Base-by-base conservation (phyloP, 2,797 vertebrate genomes). In the Ptychadena robeensis region DNA sequence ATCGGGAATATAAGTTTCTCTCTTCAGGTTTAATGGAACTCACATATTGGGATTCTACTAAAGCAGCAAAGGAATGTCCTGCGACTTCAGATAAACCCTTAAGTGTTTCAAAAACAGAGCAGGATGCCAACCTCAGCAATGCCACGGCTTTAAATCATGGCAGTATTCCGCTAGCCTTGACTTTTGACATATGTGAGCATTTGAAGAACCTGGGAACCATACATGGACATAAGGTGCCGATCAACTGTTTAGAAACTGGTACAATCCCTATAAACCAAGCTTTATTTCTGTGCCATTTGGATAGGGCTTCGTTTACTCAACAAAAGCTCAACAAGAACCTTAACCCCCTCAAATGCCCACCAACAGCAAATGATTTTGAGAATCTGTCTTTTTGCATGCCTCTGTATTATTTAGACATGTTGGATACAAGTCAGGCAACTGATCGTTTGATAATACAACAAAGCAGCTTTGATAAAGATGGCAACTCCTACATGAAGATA, bases 101-200 rank as follows among this genome's bases (percentile, higher is more conserved):
- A 18, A 14, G 32, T 27, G 37, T 2, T 4, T 3, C 14, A 40
- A 44, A 44, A 10, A 37, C 4, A 15, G 5, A 22, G 11, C 4
- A 1, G 18, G 28, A 32, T 31, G 28, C 22, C 53, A 59, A 78
- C 14, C 14, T 9, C 27, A 64, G 10, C 37, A 34, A 34, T 28
- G 4, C 25, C 3, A 44, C 4, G 15, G 59, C 18, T 9, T 74
- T 37, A 37, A 28, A 37, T 35, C 12, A 65, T 10, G 25, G 4
- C 4, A 31, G 28, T 27, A n/a, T 35, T 18, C 65, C 64, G 14
- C 65, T 64, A 22, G 82, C 82, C 0, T 72, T 84, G 44, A 84
- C 82, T 18, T 84, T 84, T 30, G 82, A 85, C 65, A 75, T 80
- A 80, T 37, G 44, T 44, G 77, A 75, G 6, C 76, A 83, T 61